Base-by-base conservation (phyloP, 2,113 vertebrate species). In the Neodontobutis hainanensis region DNA sequence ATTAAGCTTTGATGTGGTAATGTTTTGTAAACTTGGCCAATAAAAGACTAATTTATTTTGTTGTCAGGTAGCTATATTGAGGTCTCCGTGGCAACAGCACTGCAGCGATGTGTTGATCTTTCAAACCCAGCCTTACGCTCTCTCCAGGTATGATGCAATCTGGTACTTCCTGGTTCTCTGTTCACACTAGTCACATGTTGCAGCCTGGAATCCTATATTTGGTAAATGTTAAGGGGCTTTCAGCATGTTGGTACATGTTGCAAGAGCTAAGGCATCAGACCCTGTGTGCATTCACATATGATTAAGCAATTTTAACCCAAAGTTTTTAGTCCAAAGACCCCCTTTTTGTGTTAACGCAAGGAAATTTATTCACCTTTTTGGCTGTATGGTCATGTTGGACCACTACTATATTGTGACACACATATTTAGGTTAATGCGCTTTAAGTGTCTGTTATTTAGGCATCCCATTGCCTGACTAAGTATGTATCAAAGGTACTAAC, bases 21-120 rank as follows among this genome's bases (percentile, higher is more conserved):
- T 61, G 19, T 52, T 34, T n/a, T 55, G 35, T 43, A 53, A 9
- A 32, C 51, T 12, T 12, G 12, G 32, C 10, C n/a, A 6, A 55
- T 14, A 14, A 8, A 2, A 55, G 2, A 8, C 34, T 53, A n/a
- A n/a, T n/a, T n/a, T n/a, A n/a, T 52, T 46, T 48, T 3, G 51
- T 63, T 12, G 1, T 38, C 70, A 92, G 92, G 70, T 93, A 51
- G 66, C 78, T 6, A 42, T 90, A 16, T 70, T 93, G 49, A 81
- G 85, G 48, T 57, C 76, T 51, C 90, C 90, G 0, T 80, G 82
- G 1, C 64, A 87, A 19, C 66, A 81, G 62, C 92, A 94, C 87
- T 96, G 95, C 92, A 94, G 92, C 68, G 95, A 98, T 75, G 89
- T 98, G 77, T 44, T 99, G 63, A 90, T 98, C 84, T 96, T 99